Evolutionary conservation across 2,797 vertebrate genomes (phyloP).

Genomic region (Epinephelus coioides): DNA sequence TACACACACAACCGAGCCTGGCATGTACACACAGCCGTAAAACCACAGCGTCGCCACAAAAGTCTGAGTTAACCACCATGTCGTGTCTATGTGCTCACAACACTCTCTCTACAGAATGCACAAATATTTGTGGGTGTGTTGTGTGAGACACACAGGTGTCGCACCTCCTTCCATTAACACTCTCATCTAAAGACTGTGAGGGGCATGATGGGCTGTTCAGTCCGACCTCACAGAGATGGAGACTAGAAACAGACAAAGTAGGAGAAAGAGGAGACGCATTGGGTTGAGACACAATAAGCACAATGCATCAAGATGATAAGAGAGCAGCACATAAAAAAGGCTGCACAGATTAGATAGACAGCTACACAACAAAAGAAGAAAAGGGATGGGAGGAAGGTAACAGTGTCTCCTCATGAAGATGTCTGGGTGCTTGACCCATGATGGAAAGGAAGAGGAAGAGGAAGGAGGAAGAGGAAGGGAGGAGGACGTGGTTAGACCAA

Average conservation of each 20-base stretch:
- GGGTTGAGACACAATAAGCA: not conserved
- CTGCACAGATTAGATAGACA: not conserved
- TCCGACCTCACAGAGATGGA: not conserved
- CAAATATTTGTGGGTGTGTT: not conserved
- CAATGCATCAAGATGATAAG: constrained; percentile 13
- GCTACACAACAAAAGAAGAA: constrained; percentile 1
- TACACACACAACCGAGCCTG: not conserved
- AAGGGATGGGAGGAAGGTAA: constrained; percentile 13
- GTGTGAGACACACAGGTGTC: constrained; percentile 17
- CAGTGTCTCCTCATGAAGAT: constrained; percentile 35
- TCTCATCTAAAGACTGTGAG: constrained; percentile 13
- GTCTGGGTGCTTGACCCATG: constrained; percentile 31
- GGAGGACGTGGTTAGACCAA: constrained; percentile 23
- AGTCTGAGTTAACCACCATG: constrained; percentile 47
- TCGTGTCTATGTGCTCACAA: constrained; percentile 3
- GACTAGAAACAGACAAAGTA: not conserved
- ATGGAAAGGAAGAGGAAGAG: constrained; percentile 3
- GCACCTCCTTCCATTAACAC: constrained; percentile 35
- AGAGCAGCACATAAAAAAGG: constrained; percentile 7
- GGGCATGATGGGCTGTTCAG: constrained; percentile 7
- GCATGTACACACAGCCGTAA: constrained; percentile 37
- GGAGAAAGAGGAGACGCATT: not conserved
- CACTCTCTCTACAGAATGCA: not conserved
- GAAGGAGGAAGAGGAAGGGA: constrained; percentile 4
- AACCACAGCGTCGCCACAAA: constrained; percentile 33